Percentiles rank a stretch among this genome's conserved stretches.
These are phyloP conservation scores for Gallinago jamesoni DNA, from an alignment of 2,113 vertebrate genomes.

Conservation along the genomic window DNA sequence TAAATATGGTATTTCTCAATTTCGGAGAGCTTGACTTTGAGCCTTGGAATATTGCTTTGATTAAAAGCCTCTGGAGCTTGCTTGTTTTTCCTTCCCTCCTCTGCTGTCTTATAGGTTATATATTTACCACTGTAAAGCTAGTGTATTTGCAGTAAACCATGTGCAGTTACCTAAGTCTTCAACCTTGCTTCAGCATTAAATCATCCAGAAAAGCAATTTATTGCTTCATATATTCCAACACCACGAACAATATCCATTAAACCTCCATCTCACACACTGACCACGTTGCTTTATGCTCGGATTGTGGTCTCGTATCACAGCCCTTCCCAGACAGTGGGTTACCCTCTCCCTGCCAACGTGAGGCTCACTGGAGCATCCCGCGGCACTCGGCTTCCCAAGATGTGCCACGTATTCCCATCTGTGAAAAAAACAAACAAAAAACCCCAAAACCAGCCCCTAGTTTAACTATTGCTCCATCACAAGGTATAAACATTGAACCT, in stretches of 20 bases:
- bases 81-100: not conserved
- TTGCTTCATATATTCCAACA: conserved; percentile 54
- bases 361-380: not conserved
- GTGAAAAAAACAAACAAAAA: not conserved
- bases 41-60: not conserved
- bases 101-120: not conserved
- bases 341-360: accelerated
- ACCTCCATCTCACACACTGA: conserved; percentile 32
- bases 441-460: not conserved
- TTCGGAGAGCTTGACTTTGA: not conserved
- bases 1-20: not conserved
- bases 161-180: conserved; percentile 15
- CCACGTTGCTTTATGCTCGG: not conserved
- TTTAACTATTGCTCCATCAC: not conserved
- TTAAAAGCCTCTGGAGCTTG: not conserved
- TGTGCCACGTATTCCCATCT: not conserved
- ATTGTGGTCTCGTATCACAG: not conserved
- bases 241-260: conserved; percentile 57
- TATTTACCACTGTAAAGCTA: conserved; percentile 28
- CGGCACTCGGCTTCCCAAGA: not conserved
- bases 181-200: conserved; percentile 39
- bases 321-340: not conserved
- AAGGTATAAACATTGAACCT: not conserved
- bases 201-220: conserved; percentile 60
- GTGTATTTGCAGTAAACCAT: conserved; percentile 44